phyloP scores from a whole-genome alignment of 2,888 invertebrate species.

The Coremacera marginata region DNA sequence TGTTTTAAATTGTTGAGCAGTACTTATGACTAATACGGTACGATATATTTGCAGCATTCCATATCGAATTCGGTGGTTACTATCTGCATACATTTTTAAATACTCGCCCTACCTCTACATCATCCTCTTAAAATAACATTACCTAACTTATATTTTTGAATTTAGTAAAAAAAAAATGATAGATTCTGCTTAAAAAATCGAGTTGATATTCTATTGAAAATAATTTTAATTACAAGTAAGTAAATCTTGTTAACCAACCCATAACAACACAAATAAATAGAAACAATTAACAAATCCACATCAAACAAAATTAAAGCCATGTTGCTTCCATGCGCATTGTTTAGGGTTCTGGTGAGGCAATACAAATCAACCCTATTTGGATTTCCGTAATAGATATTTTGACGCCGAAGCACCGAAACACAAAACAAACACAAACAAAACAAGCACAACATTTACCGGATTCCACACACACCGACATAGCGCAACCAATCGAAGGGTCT shows the following conservation, averaged over 20 bases:
- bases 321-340: conserved; percentile 46
- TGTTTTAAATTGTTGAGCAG: no score
- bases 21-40: no score
- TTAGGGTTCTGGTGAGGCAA: conserved; percentile 41
- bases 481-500: conserved; percentile 21
- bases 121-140: no score
- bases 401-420: conserved; percentile 63
- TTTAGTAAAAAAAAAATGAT: no score
- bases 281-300: conserved; percentile 43
- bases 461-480: conserved; percentile 9
- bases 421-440: conserved; percentile 63
- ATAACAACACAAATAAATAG: conserved; percentile 37
- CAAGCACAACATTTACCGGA: conserved; percentile 32
- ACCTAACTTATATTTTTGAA: no score
- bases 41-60: no score
- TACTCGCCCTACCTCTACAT: no score
- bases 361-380: conserved; percentile 61
- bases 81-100: no score
- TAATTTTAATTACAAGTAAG: not conserved
- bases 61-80: no score
- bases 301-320: conserved; percentile 31
- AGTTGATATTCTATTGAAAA: no score
- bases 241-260: conserved; percentile 29
- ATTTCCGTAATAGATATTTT: conserved; percentile 67
- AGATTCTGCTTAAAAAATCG: no score